Evolutionary conservation across 2,797 vertebrate species (phyloP).

Genomic region (Sphaeramia orbicularis): DNA sequence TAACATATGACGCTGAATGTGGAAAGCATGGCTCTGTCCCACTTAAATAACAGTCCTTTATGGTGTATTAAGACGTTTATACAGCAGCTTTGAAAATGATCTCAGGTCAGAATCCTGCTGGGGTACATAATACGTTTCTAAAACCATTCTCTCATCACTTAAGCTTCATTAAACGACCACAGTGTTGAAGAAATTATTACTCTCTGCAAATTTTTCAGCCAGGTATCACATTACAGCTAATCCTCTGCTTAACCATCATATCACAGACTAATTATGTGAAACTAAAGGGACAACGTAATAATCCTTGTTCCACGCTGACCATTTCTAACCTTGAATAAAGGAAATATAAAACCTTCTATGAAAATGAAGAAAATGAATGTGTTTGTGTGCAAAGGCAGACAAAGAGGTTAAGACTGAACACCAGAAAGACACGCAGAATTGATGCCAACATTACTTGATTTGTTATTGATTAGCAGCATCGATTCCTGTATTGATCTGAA

Average conservation of each 20-base stretch:
- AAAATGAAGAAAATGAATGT: neutral
- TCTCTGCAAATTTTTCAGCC: neutral
- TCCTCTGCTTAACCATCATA: neutral
- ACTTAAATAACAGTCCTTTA: constrained; percentile 44
- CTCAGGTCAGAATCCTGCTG: constrained; percentile 29
- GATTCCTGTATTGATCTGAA: constrained; percentile 17
- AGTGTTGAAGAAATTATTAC: constrained; percentile 11
- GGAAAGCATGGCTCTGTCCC: constrained; percentile 17
- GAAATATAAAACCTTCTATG: neutral
- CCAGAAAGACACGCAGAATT: no score
- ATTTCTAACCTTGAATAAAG: neutral
- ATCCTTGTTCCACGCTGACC: neutral
- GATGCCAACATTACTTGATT: constrained; percentile 17
- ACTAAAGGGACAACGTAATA: constrained; percentile 1
- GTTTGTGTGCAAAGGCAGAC: no score
- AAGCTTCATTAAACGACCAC: constrained; percentile 13
- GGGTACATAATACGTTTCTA: constrained; percentile 21
- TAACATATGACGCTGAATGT: neutral
- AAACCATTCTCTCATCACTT: constrained; percentile 11
- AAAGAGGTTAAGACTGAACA: no score
- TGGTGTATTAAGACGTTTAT: constrained; percentile 29
- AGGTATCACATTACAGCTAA: neutral
- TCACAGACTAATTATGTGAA: constrained; percentile 6
- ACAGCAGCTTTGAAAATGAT: constrained; percentile 18
- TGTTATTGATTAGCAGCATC: constrained; percentile 20